Conservation (phyloP, 1,140 invertebrate species). For the Penaeus japonicus region DNA sequence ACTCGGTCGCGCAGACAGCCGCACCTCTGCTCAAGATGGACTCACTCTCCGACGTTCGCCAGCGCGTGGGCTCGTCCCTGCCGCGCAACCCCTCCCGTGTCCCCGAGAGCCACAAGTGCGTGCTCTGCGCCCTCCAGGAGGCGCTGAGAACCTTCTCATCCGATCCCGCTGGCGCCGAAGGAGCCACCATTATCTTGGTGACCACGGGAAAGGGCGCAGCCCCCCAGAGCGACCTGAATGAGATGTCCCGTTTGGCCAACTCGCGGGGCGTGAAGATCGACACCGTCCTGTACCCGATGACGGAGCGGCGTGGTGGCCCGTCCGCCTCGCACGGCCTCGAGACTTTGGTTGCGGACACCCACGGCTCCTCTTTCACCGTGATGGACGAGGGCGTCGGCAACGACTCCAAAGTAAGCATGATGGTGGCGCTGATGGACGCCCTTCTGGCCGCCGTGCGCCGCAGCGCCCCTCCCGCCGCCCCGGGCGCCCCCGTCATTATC, state of each 20-base stretch:
- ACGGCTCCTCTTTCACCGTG: slow-evolving; percentile 67
- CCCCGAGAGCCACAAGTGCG: slow-evolving; percentile 46
- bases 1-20: slow-evolving; percentile 46
- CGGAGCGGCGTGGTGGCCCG: slow-evolving; percentile 48
- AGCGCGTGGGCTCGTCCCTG: slow-evolving; percentile 41
- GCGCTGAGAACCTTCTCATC: slow-evolving; percentile 21
- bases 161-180: slow-evolving; percentile 26
- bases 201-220: slow-evolving; percentile 44
- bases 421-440: slow-evolving; percentile 63
- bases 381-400: slow-evolving; percentile 67
- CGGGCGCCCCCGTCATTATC: slow-evolving; percentile 55
- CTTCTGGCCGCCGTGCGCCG: slow-evolving; percentile 47
- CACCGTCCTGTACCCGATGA: slow-evolving; percentile 50
- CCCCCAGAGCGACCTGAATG: slow-evolving; percentile 3
- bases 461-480: slow-evolving; percentile 45
- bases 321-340: slow-evolving; percentile 62
- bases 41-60: slow-evolving; percentile 30
- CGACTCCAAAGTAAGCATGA: slow-evolving; percentile 67
- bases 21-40: slow-evolving; percentile 55
- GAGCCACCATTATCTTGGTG: slow-evolving; percentile 54
- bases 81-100: slow-evolving; percentile 37
- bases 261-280: slow-evolving; percentile 22
- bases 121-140: slow-evolving; percentile 41
- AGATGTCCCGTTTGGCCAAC: slow-evolving; percentile 31
- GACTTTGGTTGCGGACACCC: slow-evolving; percentile 65